Evolutionary conservation across 2,113 vertebrate genomes (phyloP).

Genomic region (Seriola aureovittata): DNA sequence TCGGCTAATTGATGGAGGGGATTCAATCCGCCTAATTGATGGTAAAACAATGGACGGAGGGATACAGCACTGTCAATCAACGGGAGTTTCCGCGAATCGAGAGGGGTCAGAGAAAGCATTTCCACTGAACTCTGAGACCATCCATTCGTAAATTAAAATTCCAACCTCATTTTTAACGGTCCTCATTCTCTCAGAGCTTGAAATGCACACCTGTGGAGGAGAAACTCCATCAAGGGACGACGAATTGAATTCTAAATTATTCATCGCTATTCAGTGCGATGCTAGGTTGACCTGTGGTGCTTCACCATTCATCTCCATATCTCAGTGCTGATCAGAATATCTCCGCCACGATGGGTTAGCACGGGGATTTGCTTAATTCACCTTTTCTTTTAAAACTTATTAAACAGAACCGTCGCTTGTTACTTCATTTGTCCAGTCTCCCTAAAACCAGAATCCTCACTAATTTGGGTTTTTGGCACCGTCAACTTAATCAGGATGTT

Average conservation of each 20-base stretch:
- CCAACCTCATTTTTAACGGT: constrained; percentile 12
- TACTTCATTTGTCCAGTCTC: too few relatives aligned
- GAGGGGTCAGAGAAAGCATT: constrained; percentile 63
- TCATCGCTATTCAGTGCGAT: background rate
- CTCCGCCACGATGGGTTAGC: background rate
- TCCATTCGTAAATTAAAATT: constrained; percentile 72
- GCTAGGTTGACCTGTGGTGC: background rate
- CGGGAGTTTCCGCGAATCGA: constrained; percentile 46
- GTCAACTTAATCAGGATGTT: too few relatives aligned
- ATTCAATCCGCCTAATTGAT: constrained; percentile 78
- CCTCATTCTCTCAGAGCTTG: constrained; percentile 36
- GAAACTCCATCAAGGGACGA: constrained; percentile 34
- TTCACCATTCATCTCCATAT: background rate
- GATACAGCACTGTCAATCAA: constrained; percentile 49
- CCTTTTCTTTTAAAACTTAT: background rate
- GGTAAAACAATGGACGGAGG: constrained; percentile 56
- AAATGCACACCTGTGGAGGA: constrained; percentile 58
- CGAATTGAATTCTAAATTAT: constrained; percentile 45
- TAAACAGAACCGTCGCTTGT: background rate
- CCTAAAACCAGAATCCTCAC: too few relatives aligned
- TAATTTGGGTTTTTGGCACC: too few relatives aligned
- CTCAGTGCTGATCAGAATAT: background rate
- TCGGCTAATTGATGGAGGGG: constrained; percentile 65
- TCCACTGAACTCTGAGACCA: constrained; percentile 63
- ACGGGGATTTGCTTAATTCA: background rate